Base-by-base conservation (phyloP, 1,140 invertebrate species). In the Drosophila mayri region DNA sequence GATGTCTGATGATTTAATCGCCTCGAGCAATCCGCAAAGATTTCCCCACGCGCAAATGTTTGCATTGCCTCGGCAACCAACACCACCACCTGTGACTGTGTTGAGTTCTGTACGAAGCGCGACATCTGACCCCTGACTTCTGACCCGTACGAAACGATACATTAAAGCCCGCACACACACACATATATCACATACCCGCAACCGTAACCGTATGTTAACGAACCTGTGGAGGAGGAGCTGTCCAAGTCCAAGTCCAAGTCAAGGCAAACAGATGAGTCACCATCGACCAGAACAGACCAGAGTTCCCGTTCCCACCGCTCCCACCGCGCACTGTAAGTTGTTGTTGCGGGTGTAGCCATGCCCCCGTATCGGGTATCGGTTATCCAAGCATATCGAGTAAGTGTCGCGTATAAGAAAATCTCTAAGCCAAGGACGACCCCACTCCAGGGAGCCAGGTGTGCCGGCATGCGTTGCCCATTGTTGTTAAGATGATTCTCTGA, bases 1-100 rank as follows among this genome's bases (percentile, higher is more conserved):
- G 91, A 90, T 92, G 91, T 92, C 79, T 92, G 91, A 92, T 90
- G 91, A 92, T 92, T 92, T 90, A 65, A 44, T 2, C 60, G 59
- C 59, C 67, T 66, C 47, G 55, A 59, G 73, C 73, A 76, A 76
- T 76, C 28, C 32, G 73, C 61, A 76, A 76, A 76, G 73, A 76
- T 76, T 66, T 76, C 41, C 40, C 28, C 6, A 30, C 6, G 41
- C 38, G 62, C 46, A 66, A 76, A 77, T 77, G 76, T 88, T 74
- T 66, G 80, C 80, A 83, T 88, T 87, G 83, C 76, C 73, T 46
- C 63, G 66, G 66, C 62, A n/a, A 30, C 47, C 20, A 8, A 35
- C 44, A 30, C 22, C 22, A n/a, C n/a, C 35, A 40, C 18, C 47
- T 30, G 28, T 25, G 25, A 25, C 25, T 25, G 25, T 25, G 25